Evolutionary conservation across 2,797 vertebrate species (phyloP).

Genomic region (Peromyscus nudipes): DNA sequence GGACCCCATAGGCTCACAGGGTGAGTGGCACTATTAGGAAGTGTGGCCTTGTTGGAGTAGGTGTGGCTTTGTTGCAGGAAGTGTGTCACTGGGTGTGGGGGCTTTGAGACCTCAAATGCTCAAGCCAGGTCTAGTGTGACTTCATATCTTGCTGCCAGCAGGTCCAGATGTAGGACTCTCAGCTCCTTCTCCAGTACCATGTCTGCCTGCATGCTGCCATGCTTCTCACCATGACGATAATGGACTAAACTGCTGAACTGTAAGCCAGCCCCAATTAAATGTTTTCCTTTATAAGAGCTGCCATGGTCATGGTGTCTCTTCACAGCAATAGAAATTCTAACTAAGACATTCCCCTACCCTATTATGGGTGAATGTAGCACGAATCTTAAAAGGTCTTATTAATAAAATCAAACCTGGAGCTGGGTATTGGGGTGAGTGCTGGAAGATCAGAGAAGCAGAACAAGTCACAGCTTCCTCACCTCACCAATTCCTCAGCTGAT

Average conservation of each 20-base stretch:
- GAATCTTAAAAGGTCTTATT: too few species aligned
- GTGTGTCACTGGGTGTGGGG: not conserved
- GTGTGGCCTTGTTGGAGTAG: not conserved
- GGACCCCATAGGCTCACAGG: not conserved
- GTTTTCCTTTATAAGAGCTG: too few species aligned
- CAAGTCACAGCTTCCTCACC: too few species aligned
- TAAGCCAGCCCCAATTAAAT: not conserved
- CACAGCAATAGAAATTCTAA: not conserved
- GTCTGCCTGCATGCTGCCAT: not conserved
- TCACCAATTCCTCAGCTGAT: too few species aligned
- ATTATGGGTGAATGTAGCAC: not conserved
- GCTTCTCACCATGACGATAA: not conserved
- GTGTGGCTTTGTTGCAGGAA: not conserved
- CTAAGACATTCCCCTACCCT: not conserved
- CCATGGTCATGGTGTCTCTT: too few species aligned
- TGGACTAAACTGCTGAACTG: not conserved
- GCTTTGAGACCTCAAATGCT: not conserved
- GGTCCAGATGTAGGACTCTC: not conserved
- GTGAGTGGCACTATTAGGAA: not conserved
- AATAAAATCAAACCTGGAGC: too few species aligned
- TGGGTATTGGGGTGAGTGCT: too few species aligned
- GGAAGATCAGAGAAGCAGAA: too few species aligned
- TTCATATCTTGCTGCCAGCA: not conserved
- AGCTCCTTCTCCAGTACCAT: not conserved
- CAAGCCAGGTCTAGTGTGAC: not conserved